Evolutionary conservation across 2,113 vertebrate genomes (phyloP).

Genomic region (Neopipo cinnamomea): DNA sequence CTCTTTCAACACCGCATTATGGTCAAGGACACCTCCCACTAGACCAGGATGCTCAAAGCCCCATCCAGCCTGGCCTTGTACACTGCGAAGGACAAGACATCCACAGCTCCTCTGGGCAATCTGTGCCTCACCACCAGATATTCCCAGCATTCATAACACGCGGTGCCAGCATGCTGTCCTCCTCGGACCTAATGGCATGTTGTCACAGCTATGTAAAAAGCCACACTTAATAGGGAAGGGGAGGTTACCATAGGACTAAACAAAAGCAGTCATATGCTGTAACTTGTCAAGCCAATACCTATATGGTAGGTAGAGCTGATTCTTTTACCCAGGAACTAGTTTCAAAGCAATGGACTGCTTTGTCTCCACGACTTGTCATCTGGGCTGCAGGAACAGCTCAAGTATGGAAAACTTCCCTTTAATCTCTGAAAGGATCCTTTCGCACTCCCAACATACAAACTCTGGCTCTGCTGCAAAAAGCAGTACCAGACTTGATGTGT

Average conservation of each 20-base stretch:
- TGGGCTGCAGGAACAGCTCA: background rate
- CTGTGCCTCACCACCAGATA: background rate
- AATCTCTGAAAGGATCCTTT: background rate
- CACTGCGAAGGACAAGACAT: background rate
- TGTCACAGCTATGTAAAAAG: background rate
- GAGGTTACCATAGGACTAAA: background rate
- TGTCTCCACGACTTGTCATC: background rate
- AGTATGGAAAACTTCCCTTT: background rate
- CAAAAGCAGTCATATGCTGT: background rate
- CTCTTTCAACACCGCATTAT: background rate
- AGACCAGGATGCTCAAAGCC: background rate
- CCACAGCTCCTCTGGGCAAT: background rate
- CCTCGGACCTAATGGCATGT: background rate
- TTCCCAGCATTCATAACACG: rapidly evolving
- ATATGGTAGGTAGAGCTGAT: background rate
- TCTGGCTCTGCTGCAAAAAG: background rate
- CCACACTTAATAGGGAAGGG: background rate
- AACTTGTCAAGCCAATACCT: background rate
- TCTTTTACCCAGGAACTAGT: background rate
- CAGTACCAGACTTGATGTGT: background rate
- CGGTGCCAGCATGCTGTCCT: background rate
- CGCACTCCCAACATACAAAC: rapidly evolving
- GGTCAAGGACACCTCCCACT: background rate
- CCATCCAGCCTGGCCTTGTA: background rate
- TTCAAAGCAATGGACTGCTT: background rate